Conservation (phyloP, 2,797 vertebrate genomes). For the Strix occidentalis region DNA sequence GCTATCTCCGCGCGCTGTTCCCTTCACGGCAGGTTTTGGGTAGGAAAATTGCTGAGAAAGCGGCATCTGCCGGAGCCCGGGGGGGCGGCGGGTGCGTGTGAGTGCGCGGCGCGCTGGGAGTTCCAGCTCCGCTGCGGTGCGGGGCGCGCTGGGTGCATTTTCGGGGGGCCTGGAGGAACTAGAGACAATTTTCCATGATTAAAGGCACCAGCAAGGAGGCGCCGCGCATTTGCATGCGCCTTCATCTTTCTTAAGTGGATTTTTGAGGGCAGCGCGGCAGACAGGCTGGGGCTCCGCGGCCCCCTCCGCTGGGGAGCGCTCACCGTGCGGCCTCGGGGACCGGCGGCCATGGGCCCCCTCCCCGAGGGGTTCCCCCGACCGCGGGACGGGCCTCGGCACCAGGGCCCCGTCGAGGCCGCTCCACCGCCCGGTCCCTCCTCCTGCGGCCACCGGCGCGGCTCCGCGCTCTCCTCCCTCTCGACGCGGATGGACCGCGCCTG, state of each 20-base stretch:
- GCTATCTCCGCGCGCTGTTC: neutral
- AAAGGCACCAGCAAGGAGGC: conserved; percentile 58
- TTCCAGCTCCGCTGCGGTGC: neutral
- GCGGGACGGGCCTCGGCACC: neutral
- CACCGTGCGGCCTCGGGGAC: neutral
- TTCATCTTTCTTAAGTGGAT: conserved; percentile 57
- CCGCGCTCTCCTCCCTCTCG: no score
- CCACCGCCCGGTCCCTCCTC: neutral
- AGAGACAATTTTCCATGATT: conserved; percentile 53
- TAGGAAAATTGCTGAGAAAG: conserved; percentile 46
- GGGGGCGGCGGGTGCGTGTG: neutral
- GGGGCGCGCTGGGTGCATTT: neutral
- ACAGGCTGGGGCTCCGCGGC: neutral
- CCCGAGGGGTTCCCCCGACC: neutral
- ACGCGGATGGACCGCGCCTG: neutral
- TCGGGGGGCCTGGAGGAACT: conserved; percentile 47
- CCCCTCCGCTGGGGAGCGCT: neutral
- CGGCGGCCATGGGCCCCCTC: neutral
- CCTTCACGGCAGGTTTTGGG: conserved; percentile 19
- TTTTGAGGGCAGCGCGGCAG: conserved; percentile 48
- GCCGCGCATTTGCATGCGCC: conserved; percentile 57
- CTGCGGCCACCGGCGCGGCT: neutral
- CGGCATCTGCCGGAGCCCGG: neutral
- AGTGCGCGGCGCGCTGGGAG: neutral
- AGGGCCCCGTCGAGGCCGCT: neutral